Evolutionary conservation across 2,797 vertebrate species (phyloP), one percentile per base, ranked within the genome.

Genomic region (Coreius guichenoti): DNA sequence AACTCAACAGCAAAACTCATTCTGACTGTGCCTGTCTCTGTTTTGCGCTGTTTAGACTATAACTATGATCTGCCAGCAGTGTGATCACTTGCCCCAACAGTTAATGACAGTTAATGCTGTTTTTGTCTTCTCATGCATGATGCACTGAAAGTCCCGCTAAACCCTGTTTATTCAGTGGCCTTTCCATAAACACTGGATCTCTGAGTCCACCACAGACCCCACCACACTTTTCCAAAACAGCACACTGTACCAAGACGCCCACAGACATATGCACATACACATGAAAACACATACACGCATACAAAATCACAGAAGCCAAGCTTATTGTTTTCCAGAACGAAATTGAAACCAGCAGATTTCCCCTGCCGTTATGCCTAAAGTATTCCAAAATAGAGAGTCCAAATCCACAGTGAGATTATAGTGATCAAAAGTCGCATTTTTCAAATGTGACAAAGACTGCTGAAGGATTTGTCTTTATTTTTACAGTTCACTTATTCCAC

Each of bases 321-420:
- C n/a, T 81, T 88, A 78, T 86, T 90, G 88, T 89, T 89, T 89
- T 87, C 79, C 81, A 84, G 56, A 31, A 85, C 68, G 19, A 83
- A 89, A 89, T 87, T 89, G 72, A 89, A 90, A 90, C 86, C 91
- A 90, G 86, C 72, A 70, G 67, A 89, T 88, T 81, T 87, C 83
- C 70, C 47, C 74, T 67, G 83, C 86, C 85, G 67, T 89, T 85
- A 87, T 89, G 83, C 87, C 77, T 63, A 89, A 90, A 89, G 70
- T 84, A 90, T 89, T 88, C 76, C 79, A 82, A 81, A 87, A 86
- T 77, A 83, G 63, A 89, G 85, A 79, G 56, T 82, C 67, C 79
- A 81, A 89, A 90, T 89, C 89, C 86, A 67, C 89, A 86, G 78
- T 33, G 12, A 90, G 87, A 90, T 89, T 85, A 88, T 58, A 51